Conservation (phyloP, 2,888 invertebrate genomes). For the Subacronicta megacephala region DNA sequence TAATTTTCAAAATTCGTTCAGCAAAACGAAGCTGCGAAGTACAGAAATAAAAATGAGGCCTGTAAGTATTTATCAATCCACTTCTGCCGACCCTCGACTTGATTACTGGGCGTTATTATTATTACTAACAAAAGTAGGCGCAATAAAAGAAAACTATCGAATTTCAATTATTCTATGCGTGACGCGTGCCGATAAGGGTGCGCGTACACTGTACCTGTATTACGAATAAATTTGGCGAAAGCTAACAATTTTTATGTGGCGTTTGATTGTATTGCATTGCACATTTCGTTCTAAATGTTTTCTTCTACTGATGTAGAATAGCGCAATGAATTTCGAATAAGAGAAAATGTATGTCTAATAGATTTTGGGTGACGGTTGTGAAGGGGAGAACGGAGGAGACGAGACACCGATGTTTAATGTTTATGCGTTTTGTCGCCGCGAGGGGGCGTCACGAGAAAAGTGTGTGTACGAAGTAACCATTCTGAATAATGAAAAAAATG, state of each 20-base stretch:
- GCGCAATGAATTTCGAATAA: slow-evolving; percentile 35
- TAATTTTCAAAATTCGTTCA: no score
- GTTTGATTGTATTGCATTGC: slow-evolving; percentile 15
- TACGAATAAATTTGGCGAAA: slow-evolving; percentile 1
- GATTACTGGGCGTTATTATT: slow-evolving; percentile 14
- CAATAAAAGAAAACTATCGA: slow-evolving; percentile 55
- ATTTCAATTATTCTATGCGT: slow-evolving; percentile 53
- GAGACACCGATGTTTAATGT: slow-evolving; percentile 65
- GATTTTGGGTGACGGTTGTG: slow-evolving; percentile 29
- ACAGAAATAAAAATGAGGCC: no score
- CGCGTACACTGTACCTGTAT: slow-evolving; percentile 51
- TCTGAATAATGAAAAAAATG: slow-evolving; percentile 29
- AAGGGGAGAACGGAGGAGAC: slow-evolving; percentile 38
- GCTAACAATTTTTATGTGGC: no score
- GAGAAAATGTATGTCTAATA: slow-evolving; percentile 32
- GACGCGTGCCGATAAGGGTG: slow-evolving; percentile 62
- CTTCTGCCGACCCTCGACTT: slow-evolving; percentile 3
- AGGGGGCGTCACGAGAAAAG: slow-evolving; percentile 45
- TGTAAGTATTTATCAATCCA: not conserved
- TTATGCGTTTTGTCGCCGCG: slow-evolving; percentile 60
- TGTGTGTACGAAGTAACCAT: slow-evolving; percentile 31
- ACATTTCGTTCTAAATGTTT: slow-evolving; percentile 1
- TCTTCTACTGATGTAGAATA: not conserved
- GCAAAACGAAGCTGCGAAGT: no score
- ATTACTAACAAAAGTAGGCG: slow-evolving; percentile 43